phyloP scores from a whole-genome alignment of 2,113 vertebrate genomes.

The Amphiprion percula region DNA sequence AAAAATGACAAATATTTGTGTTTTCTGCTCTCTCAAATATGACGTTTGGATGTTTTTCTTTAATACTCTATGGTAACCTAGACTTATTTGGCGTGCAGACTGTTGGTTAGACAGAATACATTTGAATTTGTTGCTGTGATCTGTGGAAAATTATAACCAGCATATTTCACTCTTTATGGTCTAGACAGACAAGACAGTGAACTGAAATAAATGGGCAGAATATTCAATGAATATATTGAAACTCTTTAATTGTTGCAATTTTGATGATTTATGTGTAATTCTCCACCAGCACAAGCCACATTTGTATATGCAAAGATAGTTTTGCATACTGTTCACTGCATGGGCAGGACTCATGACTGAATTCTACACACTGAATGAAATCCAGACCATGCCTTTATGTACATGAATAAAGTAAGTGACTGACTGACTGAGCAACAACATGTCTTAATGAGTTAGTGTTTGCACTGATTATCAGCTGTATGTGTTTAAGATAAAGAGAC shows the following conservation, averaged over 20 bases:
- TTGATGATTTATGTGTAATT: neutral
- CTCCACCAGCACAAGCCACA: neutral
- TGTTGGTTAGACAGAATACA: neutral
- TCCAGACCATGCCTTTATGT: constrained; percentile 14
- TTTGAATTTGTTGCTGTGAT: neutral
- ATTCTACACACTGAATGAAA: constrained; percentile 14
- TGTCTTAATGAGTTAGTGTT: too few species aligned
- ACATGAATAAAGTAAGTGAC: neutral
- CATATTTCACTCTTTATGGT: too few species aligned
- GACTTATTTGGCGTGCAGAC: too few species aligned
- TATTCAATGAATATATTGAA: too few species aligned
- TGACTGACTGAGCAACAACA: neutral
- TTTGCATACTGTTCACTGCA: constrained; percentile 44
- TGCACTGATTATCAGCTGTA: neutral
- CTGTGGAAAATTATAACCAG: neutral
- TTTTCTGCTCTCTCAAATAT: too few species aligned
- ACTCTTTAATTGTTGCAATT: too few species aligned
- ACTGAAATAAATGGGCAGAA: too few species aligned
- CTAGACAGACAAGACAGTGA: too few species aligned
- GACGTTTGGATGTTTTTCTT: too few species aligned
- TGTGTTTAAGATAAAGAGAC: neutral
- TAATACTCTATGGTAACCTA: too few species aligned
- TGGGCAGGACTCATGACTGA: neutral
- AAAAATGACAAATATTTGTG: too few species aligned
- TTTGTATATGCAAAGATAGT: neutral